Conservation (phyloP, 2,113 vertebrate species). For the Columba livia region DNA sequence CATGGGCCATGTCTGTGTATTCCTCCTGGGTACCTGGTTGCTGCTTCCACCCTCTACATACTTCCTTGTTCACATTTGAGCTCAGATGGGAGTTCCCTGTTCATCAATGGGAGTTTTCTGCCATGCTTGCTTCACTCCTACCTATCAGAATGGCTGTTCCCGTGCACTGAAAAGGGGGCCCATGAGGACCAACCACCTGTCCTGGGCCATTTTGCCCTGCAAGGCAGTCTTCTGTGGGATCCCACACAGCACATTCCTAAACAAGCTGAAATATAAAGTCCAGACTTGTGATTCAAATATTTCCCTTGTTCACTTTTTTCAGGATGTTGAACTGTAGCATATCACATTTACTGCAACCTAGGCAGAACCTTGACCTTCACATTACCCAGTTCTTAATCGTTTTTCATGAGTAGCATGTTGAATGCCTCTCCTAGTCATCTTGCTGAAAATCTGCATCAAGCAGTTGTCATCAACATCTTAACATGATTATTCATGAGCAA, state of each 20-base stretch:
- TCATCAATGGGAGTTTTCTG: not conserved
- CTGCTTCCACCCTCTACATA: not conserved
- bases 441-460: not conserved
- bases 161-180: not conserved
- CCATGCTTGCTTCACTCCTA: not conserved
- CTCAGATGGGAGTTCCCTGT: not conserved
- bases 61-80: not conserved
- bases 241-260: not conserved
- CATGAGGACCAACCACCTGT: not conserved
- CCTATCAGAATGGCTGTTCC: not conserved
- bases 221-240: not conserved
- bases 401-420: not conserved
- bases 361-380: not conserved
- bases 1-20: not conserved
- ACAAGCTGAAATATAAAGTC: not conserved
- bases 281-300: not conserved
- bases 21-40: not conserved
- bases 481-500: not conserved
- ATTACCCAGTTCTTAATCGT: not conserved
- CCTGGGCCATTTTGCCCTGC: not conserved
- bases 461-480: not conserved
- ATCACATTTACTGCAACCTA: not conserved
- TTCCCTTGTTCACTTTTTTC: not conserved
- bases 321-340: not conserved
- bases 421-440: not conserved